phyloP scores from a whole-genome alignment of 2,888 invertebrate species.

The Gryllus longicercus region DNA sequence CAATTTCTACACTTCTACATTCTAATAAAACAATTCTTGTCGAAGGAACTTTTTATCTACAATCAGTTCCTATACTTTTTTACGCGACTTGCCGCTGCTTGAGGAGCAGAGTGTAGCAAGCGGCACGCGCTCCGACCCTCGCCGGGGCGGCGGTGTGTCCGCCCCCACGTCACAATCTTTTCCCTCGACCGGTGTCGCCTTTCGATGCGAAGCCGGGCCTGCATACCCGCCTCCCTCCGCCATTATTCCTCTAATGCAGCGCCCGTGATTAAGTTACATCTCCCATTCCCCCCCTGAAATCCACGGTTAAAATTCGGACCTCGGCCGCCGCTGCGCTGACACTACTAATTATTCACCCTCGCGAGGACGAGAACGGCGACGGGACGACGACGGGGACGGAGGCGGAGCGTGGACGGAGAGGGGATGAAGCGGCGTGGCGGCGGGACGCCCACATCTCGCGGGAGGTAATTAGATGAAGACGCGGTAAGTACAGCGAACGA shows the following conservation, averaged over 20 bases:
- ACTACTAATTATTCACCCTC: slow-evolving; percentile 6
- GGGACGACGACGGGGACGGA: neutral
- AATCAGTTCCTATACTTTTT: no score
- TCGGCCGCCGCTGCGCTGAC: neutral
- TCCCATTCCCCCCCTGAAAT: neutral
- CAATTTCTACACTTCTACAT: no score
- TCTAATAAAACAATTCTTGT: no score
- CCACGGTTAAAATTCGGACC: slow-evolving; percentile 17
- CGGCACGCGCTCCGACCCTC: no score
- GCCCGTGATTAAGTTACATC: neutral
- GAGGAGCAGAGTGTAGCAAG: no score
- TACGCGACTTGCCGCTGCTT: no score
- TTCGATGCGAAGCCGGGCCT: neutral
- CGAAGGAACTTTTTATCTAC: no score
- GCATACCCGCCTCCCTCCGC: neutral
- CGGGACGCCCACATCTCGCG: neutral
- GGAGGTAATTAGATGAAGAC: slow-evolving; percentile 10
- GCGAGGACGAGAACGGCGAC: neutral
- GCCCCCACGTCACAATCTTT: no score
- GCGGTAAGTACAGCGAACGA: slow-evolving; percentile 6
- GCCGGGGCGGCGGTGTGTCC: no score
- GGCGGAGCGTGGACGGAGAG: neutral
- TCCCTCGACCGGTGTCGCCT: neutral
- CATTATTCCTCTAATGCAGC: slow-evolving; percentile 11
- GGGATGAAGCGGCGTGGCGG: neutral